These are phyloP conservation scores for Pseudomyrmex cubaensis DNA, from an alignment of 1,140 invertebrate species.

Conservation along the genomic window DNA sequence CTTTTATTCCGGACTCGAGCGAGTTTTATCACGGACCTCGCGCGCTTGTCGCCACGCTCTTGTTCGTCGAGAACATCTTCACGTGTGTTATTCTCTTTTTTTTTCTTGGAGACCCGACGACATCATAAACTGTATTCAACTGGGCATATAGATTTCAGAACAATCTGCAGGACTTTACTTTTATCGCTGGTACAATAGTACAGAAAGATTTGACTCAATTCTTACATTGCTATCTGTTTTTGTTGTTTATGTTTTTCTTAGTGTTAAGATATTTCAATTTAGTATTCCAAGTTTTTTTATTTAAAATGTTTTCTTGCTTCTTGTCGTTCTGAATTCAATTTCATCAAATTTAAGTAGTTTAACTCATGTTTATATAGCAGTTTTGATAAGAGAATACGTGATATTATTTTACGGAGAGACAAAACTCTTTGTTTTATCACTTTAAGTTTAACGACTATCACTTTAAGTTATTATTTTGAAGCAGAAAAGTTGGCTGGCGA, in stretches of 20 bases:
- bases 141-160: not conserved
- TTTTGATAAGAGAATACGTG: too few relatives aligned
- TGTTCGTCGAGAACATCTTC: conserved; percentile 22
- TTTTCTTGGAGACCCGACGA: not conserved
- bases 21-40: conserved; percentile 63
- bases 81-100: not conserved
- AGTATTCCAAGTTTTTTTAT: not conserved
- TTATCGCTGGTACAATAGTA: not conserved
- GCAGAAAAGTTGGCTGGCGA: not conserved
- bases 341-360: too few relatives aligned
- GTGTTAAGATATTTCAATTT: too few relatives aligned
- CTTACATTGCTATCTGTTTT: too few relatives aligned
- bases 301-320: not conserved
- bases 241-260: too few relatives aligned
- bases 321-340: too few relatives aligned
- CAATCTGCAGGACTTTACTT: not conserved
- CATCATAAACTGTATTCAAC: conserved; percentile 6
- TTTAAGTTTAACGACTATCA: not conserved
- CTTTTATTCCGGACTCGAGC: conserved; percentile 69
- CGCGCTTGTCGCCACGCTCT: conserved; percentile 43
- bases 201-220: not conserved
- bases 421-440: too few relatives aligned
- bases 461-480: not conserved
- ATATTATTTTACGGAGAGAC: too few relatives aligned
- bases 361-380: too few relatives aligned